A percentile compares a stretch with the other conserved stretches of the same genome.
phyloP scores from a whole-genome alignment of 2,888 invertebrate genomes.

The Tromatobia lineatoria region DNA sequence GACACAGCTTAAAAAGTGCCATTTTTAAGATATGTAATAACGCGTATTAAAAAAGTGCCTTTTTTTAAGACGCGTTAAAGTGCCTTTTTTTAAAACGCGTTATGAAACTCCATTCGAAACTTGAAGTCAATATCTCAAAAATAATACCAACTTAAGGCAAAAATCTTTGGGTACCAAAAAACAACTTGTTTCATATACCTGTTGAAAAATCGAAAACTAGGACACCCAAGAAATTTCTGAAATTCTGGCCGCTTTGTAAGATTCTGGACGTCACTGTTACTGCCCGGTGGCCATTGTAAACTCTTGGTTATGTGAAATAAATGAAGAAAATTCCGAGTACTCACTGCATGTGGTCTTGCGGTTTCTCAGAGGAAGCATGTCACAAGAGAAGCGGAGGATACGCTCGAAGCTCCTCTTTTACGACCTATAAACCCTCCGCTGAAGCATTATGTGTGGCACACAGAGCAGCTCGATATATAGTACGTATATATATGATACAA shows the following conservation, averaged over 20 bases:
- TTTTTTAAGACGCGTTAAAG: no score
- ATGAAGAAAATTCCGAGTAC: slow-evolving; percentile 70
- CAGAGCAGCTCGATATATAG: slow-evolving; percentile 13
- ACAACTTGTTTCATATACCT: background rate
- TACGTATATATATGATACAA: background rate
- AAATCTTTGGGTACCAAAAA: background rate
- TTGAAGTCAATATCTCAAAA: no score
- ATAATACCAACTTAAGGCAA: no score
- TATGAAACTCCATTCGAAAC: no score
- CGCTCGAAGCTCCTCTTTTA: slow-evolving; percentile 65
- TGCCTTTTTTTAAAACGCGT: no score
- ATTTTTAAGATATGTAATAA: no score
- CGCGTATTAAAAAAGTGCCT: no score
- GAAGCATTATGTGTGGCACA: slow-evolving; percentile 46
- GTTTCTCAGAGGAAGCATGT: background rate
- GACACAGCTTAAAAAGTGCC: no score
- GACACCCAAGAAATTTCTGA: background rate
- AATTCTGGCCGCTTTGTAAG: background rate
- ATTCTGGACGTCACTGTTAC: background rate
- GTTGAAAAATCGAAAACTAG: background rate
- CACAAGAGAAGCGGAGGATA: slow-evolving; percentile 1
- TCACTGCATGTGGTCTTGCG: slow-evolving; percentile 70
- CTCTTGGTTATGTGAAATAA: slow-evolving; percentile 65
- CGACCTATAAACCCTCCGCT: slow-evolving; percentile 73
- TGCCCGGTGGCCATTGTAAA: slow-evolving; percentile 65